phyloP scores from a whole-genome alignment of 2,113 vertebrate species.

The Spea bombifrons region DNA sequence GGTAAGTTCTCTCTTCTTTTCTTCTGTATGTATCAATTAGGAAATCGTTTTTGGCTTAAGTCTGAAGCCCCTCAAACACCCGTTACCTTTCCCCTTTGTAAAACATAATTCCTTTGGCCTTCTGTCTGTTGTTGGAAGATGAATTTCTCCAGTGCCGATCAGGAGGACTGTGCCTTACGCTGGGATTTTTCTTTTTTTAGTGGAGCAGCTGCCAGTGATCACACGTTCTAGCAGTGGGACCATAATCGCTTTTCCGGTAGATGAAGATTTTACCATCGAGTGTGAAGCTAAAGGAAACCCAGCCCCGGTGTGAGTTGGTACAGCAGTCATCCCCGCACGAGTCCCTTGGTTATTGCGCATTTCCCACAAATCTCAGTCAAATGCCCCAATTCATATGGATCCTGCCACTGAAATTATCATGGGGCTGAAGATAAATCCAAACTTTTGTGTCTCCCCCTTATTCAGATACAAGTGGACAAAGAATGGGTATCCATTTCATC shows the following conservation, averaged over 20 bases:
- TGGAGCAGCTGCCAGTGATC: slow-evolving; percentile 89
- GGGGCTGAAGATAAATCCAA: too few relatives aligned
- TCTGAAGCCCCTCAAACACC: not conserved
- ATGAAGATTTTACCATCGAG: slow-evolving; percentile 83
- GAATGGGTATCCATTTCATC: slow-evolving; percentile 81
- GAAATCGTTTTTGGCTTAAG: not conserved
- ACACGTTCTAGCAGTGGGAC: slow-evolving; percentile 71
- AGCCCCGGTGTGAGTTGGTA: slow-evolving; percentile 76
- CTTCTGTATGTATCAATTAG: not conserved
- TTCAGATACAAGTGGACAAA: slow-evolving; percentile 88
- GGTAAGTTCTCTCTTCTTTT: not conserved
- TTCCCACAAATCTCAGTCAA: too few relatives aligned
- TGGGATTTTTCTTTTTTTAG: slow-evolving; percentile 59
- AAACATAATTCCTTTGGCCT: not conserved
- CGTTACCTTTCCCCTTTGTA: not conserved
- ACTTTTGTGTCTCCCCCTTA: slow-evolving; percentile 11
- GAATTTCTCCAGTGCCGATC: not conserved
- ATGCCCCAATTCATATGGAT: too few relatives aligned
- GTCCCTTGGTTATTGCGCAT: too few relatives aligned
- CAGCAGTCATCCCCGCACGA: too few relatives aligned
- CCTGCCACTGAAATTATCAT: too few relatives aligned
- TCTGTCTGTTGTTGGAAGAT: not conserved
- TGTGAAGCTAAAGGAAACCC: slow-evolving; percentile 94
- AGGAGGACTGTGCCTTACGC: not conserved
- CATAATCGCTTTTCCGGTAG: slow-evolving; percentile 87